Conservation (phyloP, 2,888 invertebrate species). For the Euclidia mi region DNA sequence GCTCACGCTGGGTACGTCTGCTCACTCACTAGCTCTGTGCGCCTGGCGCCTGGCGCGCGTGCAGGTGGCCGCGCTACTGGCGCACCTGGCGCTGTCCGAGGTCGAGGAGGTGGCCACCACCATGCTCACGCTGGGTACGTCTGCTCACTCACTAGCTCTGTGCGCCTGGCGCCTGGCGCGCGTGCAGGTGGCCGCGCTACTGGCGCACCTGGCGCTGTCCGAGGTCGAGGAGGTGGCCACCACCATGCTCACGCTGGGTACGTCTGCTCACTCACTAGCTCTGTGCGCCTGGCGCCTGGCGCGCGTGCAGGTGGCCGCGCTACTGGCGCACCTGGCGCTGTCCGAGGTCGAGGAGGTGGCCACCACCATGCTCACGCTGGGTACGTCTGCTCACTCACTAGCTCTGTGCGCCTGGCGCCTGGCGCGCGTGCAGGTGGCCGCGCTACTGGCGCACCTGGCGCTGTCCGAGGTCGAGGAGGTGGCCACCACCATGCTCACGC, state of each 20-base stretch:
- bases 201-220: constrained; percentile 93
- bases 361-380: too few species aligned
- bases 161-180: constrained; percentile 92
- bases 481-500: constrained; percentile 91
- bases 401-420: too few species aligned
- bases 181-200: constrained; percentile 93
- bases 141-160: too few species aligned
- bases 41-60: constrained; percentile 92
- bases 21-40: too few species aligned
- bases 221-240: constrained; percentile 93
- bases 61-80: constrained; percentile 94
- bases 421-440: constrained; percentile 59
- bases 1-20: too few species aligned
- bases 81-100: constrained; percentile 93
- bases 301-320: constrained; percentile 54
- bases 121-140: constrained; percentile 88
- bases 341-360: constrained; percentile 66
- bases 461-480: constrained; percentile 93
- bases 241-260: constrained; percentile 82
- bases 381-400: constrained; percentile 75
- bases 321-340: constrained; percentile 93
- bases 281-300: too few species aligned
- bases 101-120: constrained; percentile 93
- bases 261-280: constrained; percentile 77
- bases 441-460: constrained; percentile 92